phyloP scores from a whole-genome alignment of 1,140 invertebrate species.

The Drosophila equinoxialis region DNA sequence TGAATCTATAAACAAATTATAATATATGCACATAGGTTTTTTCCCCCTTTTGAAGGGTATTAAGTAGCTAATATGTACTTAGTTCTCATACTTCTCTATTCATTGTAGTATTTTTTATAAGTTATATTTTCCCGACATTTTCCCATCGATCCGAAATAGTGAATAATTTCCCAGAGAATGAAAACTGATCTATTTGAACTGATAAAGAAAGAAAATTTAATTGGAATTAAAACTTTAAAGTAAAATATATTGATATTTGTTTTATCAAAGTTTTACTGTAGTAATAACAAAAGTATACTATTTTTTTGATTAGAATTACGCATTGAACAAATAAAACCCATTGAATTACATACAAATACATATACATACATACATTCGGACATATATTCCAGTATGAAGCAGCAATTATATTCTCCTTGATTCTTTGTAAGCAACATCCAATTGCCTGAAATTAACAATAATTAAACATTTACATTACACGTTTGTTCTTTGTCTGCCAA shows the following conservation, averaged over 20 bases:
- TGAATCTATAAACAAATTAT: too few species aligned
- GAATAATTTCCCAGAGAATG: conserved; percentile 6
- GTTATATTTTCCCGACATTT: too few species aligned
- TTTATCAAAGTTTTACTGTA: neutral
- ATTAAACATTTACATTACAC: conserved; percentile 9
- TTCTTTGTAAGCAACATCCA: conserved; percentile 9
- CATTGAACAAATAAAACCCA: neutral
- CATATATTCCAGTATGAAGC: neutral
- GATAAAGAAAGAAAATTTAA: too few species aligned
- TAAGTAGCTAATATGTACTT: too few species aligned
- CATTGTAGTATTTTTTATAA: too few species aligned
- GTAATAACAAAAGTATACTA: neutral
- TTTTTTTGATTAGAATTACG: conserved; percentile 6
- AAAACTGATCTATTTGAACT: neutral
- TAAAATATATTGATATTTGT: neutral
- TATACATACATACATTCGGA: neutral
- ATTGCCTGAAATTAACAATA: neutral
- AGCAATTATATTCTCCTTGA: neutral
- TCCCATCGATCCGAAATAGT: too few species aligned
- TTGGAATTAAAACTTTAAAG: neutral
- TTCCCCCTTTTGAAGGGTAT: too few species aligned
- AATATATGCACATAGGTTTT: too few species aligned
- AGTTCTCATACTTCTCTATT: too few species aligned
- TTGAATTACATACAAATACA: too few species aligned
- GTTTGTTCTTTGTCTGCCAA: conserved; percentile 8